Percentiles rank a stretch among this genome's conserved stretches.
phyloP scores from a whole-genome alignment of 2,113 vertebrate species.

The Pyrgilauda ruficollis region DNA sequence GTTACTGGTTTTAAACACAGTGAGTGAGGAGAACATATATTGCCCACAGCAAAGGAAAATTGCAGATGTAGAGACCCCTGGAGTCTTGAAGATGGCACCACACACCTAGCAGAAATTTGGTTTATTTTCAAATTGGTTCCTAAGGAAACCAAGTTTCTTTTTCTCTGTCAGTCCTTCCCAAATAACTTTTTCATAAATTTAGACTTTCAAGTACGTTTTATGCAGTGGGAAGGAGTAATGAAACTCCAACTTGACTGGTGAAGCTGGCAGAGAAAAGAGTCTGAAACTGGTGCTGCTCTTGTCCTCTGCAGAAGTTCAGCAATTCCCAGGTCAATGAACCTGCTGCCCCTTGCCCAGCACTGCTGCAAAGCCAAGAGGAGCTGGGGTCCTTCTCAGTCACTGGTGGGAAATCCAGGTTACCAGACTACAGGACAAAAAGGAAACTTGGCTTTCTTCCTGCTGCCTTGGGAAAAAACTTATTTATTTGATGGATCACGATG shows the following conservation, averaged over 20 bases:
- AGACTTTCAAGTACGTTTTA: not conserved
- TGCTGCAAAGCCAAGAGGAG: not conserved
- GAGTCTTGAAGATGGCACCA: not conserved
- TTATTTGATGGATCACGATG: not conserved
- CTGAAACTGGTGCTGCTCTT: not conserved
- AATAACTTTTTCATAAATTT: not conserved
- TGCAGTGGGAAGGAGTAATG: not conserved
- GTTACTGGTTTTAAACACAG: not conserved
- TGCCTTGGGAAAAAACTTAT: not conserved
- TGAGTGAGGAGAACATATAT: not conserved
- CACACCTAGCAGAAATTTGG: not conserved
- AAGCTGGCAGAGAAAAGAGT: not conserved
- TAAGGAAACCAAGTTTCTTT: constrained; percentile 36
- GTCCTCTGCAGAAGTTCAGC: not conserved
- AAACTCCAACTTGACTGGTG: not conserved
- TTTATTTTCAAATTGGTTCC: constrained; percentile 39
- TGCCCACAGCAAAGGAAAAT: not conserved
- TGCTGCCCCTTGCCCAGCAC: not conserved
- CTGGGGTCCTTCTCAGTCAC: not conserved
- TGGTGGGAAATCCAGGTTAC: not conserved
- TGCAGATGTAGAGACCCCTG: not conserved
- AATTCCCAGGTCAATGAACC: not conserved
- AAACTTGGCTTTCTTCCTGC: not conserved
- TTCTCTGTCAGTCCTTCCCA: constrained; percentile 18
- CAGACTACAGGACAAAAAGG: not conserved